Base-by-base conservation (phyloP, 2,113 vertebrate genomes). In the Empidonax traillii region DNA sequence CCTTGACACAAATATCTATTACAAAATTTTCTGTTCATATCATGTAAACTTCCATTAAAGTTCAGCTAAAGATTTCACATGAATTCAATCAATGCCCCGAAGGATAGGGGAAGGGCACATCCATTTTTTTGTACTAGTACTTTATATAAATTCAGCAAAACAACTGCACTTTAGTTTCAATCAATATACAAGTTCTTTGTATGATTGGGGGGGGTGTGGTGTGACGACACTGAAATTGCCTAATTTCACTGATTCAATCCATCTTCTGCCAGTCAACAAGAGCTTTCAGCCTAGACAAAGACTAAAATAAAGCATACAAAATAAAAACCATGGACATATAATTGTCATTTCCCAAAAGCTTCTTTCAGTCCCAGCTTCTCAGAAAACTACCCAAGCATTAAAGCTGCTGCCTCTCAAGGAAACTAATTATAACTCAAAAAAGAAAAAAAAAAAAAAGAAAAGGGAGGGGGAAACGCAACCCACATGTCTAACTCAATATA, bases 381-480 rank as follows among this genome's bases (percentile, higher is more conserved):
- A 94, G 92, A 91, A 94, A 97, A 89, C 82, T 95, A 93, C 56
- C 85, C 78, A 92, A 84, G 85, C 93, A 93, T 95, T 93, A 95
- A 96, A 90, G 85, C 79, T 88, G 44, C 65, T 90, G 67, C 76
- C 43, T 93, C 90, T 93, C 72, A 90, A 79, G 90, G 18, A 95
- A 94, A 93, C 39, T 72, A 94, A 95, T 93, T 93, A 94, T 88
- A 94, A 90, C 35, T 30, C 0, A 7, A 33, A 72, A 55, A 62
- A 46, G 47, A 71, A 49, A 39, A 56, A 71, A 49, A 19, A 12
- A 73, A 35, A 46, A 41, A 41, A 39, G 7, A 4, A 7, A 7
- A 3, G 6, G 11, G 12, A 2, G 3, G 4, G 5, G 37, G 30
- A 27, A 46, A 31, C 4, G 8, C 46, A 93, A 67, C 65, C 53